A percentile compares a stretch with the other conserved stretches of the same genome.
phyloP scores from a whole-genome alignment of 2,888 invertebrate genomes.

The Celastrina argiolus region DNA sequence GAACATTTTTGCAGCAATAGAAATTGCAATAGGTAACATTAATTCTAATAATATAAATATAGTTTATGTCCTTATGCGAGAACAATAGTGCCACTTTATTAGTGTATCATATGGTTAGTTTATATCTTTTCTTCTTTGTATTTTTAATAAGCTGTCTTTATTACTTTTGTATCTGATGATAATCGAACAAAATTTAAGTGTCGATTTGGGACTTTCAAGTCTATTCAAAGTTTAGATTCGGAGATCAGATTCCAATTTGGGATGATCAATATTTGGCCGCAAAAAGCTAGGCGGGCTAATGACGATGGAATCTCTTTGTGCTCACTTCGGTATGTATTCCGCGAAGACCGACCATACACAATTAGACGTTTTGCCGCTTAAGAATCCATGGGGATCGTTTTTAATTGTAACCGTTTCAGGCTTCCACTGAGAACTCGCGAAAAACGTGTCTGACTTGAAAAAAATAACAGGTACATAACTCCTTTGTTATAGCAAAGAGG shows the following conservation, averaged over 20 bases:
- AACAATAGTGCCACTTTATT: too few relatives aligned
- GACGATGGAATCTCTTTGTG: constrained; percentile 42
- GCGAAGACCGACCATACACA: constrained; percentile 32
- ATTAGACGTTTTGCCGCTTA: constrained; percentile 35
- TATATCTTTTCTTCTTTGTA: too few relatives aligned
- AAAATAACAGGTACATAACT: background rate
- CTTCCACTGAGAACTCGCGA: background rate
- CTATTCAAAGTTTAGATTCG: constrained; percentile 15
- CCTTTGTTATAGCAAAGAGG: too few relatives aligned
- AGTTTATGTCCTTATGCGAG: too few relatives aligned
- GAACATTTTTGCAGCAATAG: too few relatives aligned
- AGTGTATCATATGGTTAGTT: too few relatives aligned
- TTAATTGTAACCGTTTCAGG: constrained; percentile 31
- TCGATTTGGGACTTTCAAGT: constrained; percentile 5
- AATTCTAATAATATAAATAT: too few relatives aligned
- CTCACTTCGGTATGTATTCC: constrained; percentile 39
- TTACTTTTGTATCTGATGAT: background rate
- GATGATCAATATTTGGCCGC: constrained; percentile 35
- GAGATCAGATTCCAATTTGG: constrained; percentile 30
- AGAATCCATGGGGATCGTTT: constrained; percentile 29
- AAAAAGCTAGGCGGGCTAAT: constrained; percentile 39
- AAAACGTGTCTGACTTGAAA: constrained; percentile 14
- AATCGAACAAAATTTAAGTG: background rate
- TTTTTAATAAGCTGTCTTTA: too few relatives aligned
- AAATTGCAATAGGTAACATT: too few relatives aligned